Evolutionary conservation across 2,113 vertebrate genomes (phyloP).

Genomic region (Zapornia atra): DNA sequence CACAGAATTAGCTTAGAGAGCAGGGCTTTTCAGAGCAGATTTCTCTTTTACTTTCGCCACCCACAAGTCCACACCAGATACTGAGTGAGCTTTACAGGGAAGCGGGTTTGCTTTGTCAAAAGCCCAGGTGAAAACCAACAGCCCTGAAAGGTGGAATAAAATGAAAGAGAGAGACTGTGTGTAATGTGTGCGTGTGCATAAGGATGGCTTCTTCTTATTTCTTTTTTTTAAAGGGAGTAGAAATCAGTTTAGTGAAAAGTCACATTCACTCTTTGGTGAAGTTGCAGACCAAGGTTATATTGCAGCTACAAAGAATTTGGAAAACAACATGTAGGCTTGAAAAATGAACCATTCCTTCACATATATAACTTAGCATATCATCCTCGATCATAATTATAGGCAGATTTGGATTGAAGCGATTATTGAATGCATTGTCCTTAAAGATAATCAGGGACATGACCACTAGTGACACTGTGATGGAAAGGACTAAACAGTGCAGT

Average conservation of each 20-base stretch:
- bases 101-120: constrained; percentile 2
- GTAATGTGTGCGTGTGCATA: neutral
- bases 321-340: constrained; percentile 55
- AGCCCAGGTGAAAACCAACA: neutral
- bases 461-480: constrained; percentile 62
- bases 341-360: constrained; percentile 64
- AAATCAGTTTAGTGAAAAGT: constrained; percentile 35
- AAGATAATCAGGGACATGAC: constrained; percentile 73
- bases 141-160: neutral
- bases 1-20: neutral
- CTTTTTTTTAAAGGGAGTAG: neutral
- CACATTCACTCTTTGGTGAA: constrained; percentile 30
- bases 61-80: neutral
- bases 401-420: constrained; percentile 70
- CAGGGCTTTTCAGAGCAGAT: neutral
- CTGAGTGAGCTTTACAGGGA: neutral
- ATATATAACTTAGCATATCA: constrained; percentile 55
- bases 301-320: constrained; percentile 25
- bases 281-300: constrained; percentile 54
- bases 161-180: neutral
- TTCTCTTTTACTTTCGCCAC: neutral
- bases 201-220: neutral
- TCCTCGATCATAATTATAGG: constrained; percentile 72
- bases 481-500: constrained; percentile 60
- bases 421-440: constrained; percentile 70